These are phyloP conservation scores for Macaca fascicularis DNA, from an alignment of 2,113 vertebrate species.

Conservation along the genomic window DNA sequence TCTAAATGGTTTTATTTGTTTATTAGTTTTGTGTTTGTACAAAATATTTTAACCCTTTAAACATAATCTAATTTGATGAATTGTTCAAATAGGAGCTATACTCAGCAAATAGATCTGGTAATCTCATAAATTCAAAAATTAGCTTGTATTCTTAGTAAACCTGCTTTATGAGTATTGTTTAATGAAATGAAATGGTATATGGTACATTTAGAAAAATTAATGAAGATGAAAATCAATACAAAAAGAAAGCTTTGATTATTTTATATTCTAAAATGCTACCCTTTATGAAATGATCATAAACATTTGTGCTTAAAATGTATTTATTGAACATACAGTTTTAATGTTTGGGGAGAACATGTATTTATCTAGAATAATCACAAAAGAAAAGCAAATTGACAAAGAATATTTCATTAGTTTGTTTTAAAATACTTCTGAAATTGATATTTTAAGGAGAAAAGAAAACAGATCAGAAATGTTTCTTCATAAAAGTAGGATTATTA, in stretches of 20 bases:
- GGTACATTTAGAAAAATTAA: constrained; percentile 52
- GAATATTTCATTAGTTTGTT: constrained; percentile 5
- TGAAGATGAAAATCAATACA: constrained; percentile 47
- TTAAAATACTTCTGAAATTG: constrained; percentile 32
- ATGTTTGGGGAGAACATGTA: not conserved
- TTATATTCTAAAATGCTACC: not conserved
- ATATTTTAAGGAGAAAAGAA: constrained; percentile 22
- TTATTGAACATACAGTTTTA: constrained; percentile 14
- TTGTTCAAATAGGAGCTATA: constrained; percentile 57
- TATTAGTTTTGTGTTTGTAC: constrained; percentile 64
- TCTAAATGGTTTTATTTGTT: constrained; percentile 73
- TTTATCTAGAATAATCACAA: constrained; percentile 11
- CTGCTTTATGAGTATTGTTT: not conserved
- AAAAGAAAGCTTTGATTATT: constrained; percentile 32
- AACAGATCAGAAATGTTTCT: constrained; percentile 21
- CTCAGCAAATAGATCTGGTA: constrained; percentile 38
- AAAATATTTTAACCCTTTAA: constrained; percentile 70
- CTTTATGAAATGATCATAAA: constrained; percentile 2
- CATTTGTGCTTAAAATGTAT: constrained; percentile 41
- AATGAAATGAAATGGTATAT: constrained; percentile 41
- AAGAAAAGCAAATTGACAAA: not conserved
- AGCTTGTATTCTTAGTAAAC: constrained; percentile 15
- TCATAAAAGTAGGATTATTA: not conserved
- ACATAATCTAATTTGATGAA: constrained; percentile 46
- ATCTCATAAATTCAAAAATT: constrained; percentile 27